These are phyloP conservation scores for Elysia crispata DNA, from an alignment of 2,888 invertebrate species.

Conservation along the genomic window DNA sequence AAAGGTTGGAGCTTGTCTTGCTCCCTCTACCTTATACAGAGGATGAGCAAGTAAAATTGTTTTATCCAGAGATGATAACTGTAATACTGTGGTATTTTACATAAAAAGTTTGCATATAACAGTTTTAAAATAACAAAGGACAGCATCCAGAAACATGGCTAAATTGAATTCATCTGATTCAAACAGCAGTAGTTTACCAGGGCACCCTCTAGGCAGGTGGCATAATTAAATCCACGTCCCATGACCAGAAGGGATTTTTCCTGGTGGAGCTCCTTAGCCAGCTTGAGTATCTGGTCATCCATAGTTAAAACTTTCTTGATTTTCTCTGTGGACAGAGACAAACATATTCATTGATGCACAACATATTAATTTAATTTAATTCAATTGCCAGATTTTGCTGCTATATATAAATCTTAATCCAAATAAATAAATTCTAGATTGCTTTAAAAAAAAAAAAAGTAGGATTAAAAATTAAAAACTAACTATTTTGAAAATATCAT, in stretches of 20 bases:
- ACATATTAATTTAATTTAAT: too few relatives aligned
- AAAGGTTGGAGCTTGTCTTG: too few relatives aligned
- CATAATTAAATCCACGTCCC: constrained; percentile 99
- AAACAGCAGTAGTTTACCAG: constrained; percentile 66
- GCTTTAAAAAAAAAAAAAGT: background rate
- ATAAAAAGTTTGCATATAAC: too few relatives aligned
- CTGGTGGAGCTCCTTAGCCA: constrained; percentile 93
- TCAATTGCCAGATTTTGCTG: too few relatives aligned
- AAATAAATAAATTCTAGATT: background rate
- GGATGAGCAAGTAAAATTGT: too few relatives aligned
- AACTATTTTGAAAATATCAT: too few relatives aligned
- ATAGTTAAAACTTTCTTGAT: constrained; percentile 93
- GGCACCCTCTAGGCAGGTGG: constrained; percentile 96
- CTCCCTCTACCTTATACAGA: too few relatives aligned
- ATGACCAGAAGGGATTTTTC: constrained; percentile 97
- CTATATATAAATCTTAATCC: too few relatives aligned
- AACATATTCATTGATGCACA: background rate
- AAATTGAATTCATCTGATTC: background rate
- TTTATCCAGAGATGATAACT: too few relatives aligned
- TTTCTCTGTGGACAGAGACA: constrained; percentile 62
- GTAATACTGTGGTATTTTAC: too few relatives aligned
- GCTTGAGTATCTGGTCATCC: constrained; percentile 89
- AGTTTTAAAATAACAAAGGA: too few relatives aligned
- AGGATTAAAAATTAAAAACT: background rate
- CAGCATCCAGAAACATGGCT: too few relatives aligned